These are phyloP conservation scores for Sigmodon hispidus DNA, from an alignment of 2,113 vertebrate genomes.

Conservation along the genomic window DNA sequence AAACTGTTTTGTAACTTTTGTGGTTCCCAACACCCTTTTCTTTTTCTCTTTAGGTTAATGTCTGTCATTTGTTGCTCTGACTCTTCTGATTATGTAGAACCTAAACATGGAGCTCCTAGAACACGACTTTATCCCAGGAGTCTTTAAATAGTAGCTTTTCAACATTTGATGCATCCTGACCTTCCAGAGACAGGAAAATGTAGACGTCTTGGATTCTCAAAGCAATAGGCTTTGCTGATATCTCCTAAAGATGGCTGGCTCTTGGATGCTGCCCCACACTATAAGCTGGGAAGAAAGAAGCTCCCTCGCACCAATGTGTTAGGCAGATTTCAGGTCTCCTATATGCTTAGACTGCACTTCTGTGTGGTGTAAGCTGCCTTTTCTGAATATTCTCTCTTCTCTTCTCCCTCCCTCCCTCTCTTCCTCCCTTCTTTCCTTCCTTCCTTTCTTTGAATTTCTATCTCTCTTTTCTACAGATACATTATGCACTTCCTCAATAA, in stretches of 20 bases:
- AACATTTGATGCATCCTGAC: neutral
- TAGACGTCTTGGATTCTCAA: neutral
- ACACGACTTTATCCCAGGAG: neutral
- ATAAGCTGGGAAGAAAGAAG: neutral
- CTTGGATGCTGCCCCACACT: neutral
- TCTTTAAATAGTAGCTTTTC: neutral
- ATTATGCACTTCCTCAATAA: neutral
- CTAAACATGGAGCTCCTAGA: neutral
- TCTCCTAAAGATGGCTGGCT: neutral
- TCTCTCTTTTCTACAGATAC: neutral
- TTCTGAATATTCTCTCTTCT: neutral
- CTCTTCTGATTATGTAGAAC: neutral
- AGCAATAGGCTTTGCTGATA: neutral
- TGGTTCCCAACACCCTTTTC: neutral
- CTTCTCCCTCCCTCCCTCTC: neutral
- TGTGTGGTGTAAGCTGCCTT: neutral
- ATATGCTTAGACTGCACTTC: neutral
- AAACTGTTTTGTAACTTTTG: neutral
- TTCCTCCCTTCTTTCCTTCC: neutral
- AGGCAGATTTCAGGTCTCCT: neutral
- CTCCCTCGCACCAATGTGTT: neutral
- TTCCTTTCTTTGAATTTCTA: neutral
- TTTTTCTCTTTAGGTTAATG: neutral
- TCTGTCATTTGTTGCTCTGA: neutral
- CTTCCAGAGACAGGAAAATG: neutral